Evolutionary conservation across 2,113 vertebrate species (phyloP), one percentile per base, ranked within the genome.

Genomic region (Chionodraco myersi): DNA sequence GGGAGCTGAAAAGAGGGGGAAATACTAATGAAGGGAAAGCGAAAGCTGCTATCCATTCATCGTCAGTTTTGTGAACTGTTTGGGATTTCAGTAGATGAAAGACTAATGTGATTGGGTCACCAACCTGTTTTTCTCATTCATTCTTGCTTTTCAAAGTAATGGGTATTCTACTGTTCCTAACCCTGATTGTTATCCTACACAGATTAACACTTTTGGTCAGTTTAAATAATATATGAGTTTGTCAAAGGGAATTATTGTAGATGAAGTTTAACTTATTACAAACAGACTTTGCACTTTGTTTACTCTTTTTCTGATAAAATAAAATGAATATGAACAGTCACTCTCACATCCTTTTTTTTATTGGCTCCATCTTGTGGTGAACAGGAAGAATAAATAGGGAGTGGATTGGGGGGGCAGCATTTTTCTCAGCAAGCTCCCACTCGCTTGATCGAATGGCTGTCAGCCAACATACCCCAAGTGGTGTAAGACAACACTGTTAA

Each of bases 331-430:
- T 76, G 36, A 83, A 77, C 2, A 0, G 23, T 69, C 41, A 51
- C 7, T 16, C 53, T 59, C 41, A 52, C 10, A 0, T 58, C 34
- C 1, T 75, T 61, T 52, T 68, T 45, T 80, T 86, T 59, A 51
- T 57, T 86, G 77, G 89, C 90, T 82, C 90, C 91, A 90, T 88
- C 91, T 93, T 82, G 90, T 92, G 90, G 92, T 15, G 26, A 88
- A 67, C 36, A 34, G 30, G 1, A 44, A 74, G 66, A 80, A 76
- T 56, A 48, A 60, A 69, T n/a, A 52, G 47, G 44, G 58, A 73
- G 48, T 49, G 49, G 71, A 73, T 30, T 13, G 4, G 51, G 48
- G 44, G 16, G 26, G 47, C 30, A 3, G 79, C 77, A 71, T 45
- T 66, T 47, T 52, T 66, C 44, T 63, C 56, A 0, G 30, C 30